phyloP scores from a whole-genome alignment of 30 jellyfish, hydroid and myxozoan species.

The Calvadosia cruxmelitensis region DNA sequence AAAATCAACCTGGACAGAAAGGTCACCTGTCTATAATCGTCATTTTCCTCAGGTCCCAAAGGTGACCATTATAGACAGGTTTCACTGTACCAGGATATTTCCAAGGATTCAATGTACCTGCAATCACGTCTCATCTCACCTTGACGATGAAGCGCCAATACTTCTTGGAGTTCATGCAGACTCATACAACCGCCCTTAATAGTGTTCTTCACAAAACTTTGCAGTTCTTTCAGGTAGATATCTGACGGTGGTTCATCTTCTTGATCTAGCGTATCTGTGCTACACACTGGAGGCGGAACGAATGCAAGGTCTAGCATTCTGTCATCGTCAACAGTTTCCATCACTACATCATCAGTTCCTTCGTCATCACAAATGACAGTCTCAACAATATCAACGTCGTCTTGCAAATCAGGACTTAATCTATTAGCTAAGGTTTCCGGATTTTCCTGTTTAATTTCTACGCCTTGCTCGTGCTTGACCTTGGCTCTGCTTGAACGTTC shows the following conservation, averaged over 20 bases:
- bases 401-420: background rate
- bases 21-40: too few relatives aligned
- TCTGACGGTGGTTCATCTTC: slow-evolving; percentile 72
- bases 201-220: slow-evolving; percentile 47
- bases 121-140: too few relatives aligned
- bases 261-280: background rate
- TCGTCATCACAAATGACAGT: background rate
- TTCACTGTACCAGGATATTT: too few relatives aligned
- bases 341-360: background rate
- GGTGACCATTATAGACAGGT: too few relatives aligned
- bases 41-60: too few relatives aligned
- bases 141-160: slow-evolving; percentile 50
- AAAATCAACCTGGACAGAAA: too few relatives aligned
- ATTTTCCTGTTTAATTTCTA: background rate
- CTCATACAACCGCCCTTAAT: slow-evolving; percentile 55
- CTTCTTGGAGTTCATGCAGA: slow-evolving; percentile 59
- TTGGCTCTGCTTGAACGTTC: background rate
- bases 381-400: background rate
- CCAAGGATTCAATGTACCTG: too few relatives aligned
- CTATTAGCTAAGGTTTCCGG: background rate
- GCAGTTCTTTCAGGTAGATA: slow-evolving; percentile 52
- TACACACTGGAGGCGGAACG: background rate
- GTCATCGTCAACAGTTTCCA: background rate
- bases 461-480: background rate
- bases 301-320: background rate